phyloP scores from a whole-genome alignment of 2,888 invertebrate species.

The Urechis unicinctus region DNA sequence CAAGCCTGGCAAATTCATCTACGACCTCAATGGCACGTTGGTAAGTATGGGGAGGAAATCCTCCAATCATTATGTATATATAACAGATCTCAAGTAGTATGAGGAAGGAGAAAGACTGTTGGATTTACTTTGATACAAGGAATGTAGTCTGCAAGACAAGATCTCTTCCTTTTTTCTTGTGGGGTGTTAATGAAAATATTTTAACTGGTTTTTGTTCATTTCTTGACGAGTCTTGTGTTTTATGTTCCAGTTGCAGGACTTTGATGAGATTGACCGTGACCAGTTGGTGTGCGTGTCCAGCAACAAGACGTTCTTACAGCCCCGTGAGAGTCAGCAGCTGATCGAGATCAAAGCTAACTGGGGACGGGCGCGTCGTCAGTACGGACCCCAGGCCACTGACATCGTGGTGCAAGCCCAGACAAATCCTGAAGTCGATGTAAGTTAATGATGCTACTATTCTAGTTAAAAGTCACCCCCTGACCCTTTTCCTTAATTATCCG shows the following conservation, averaged over 20 bases:
- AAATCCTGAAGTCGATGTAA: slow-evolving; percentile 43
- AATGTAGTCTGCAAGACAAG: too few relatives aligned
- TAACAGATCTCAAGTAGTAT: neutral
- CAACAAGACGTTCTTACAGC: slow-evolving; percentile 36
- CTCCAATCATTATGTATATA: neutral
- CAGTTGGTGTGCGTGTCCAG: slow-evolving; percentile 44
- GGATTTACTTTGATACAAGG: too few relatives aligned
- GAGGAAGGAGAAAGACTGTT: too few relatives aligned
- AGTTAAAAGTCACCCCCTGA: too few relatives aligned
- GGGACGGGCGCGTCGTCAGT: slow-evolving; percentile 44
- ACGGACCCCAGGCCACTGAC: slow-evolving; percentile 45
- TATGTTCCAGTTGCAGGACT: slow-evolving; percentile 30
- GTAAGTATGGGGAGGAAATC: slow-evolving; percentile 22
- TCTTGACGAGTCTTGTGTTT: neutral
- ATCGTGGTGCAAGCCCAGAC: slow-evolving; percentile 33
- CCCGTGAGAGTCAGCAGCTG: slow-evolving; percentile 28
- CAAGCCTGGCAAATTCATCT: slow-evolving; percentile 38
- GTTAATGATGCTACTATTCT: too few relatives aligned
- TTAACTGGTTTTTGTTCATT: neutral
- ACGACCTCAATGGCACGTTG: slow-evolving; percentile 35
- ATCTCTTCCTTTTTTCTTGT: too few relatives aligned
- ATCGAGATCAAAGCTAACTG: slow-evolving; percentile 50
- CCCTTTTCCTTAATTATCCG: too few relatives aligned
- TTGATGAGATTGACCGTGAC: slow-evolving; percentile 41
- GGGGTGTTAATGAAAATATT: too few relatives aligned